Conservation (phyloP, 2,888 invertebrate species). For the Pinctada fucata region DNA sequence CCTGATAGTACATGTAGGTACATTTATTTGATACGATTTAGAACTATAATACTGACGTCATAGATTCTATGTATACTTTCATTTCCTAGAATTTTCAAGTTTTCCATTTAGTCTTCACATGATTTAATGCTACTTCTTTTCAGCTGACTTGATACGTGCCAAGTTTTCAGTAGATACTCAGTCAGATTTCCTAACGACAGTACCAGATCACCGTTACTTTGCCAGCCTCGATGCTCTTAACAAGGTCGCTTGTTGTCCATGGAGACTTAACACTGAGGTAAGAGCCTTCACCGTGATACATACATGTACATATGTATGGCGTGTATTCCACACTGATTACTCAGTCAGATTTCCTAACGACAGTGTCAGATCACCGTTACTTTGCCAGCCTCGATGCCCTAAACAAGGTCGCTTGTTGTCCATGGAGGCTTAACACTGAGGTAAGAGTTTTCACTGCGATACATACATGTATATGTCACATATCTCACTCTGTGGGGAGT, state of each 20-base stretch:
- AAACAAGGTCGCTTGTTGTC: constrained; percentile 93
- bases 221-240: constrained; percentile 94
- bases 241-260: constrained; percentile 93
- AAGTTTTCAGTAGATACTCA: not conserved
- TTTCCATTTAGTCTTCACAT: too few relatives aligned
- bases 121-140: not conserved
- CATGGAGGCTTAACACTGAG: constrained; percentile 92
- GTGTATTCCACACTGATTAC: not conserved
- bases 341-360: not conserved
- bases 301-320: not conserved
- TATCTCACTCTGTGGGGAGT: not conserved
- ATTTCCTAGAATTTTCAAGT: too few relatives aligned
- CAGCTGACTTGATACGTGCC: not conserved
- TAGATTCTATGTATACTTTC: too few relatives aligned
- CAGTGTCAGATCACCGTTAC: not conserved
- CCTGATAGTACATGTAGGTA: too few relatives aligned
- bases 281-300: constrained; percentile 41
- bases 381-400: constrained; percentile 89
- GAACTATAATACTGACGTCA: too few relatives aligned
- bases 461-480: not conserved
- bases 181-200: not conserved
- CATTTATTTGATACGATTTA: too few relatives aligned
- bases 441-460: constrained; percentile 76
- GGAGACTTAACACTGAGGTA: constrained; percentile 90
- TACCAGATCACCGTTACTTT: not conserved